Conservation (phyloP, 2,888 invertebrate species). For the Prosopocoilus inquinatus region DNA sequence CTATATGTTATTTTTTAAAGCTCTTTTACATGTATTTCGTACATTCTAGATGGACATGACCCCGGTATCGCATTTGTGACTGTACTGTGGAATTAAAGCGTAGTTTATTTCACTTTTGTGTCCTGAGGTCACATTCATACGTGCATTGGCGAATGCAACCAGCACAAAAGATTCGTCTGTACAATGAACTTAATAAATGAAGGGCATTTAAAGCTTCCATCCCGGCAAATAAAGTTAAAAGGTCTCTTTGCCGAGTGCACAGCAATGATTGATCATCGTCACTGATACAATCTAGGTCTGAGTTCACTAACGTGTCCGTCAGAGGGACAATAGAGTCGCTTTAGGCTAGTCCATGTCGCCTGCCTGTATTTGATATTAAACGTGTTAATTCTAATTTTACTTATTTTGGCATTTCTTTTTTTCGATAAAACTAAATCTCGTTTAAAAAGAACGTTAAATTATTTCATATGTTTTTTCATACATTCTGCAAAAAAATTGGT, state of each 20-base stretch:
- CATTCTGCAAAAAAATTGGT: no score
- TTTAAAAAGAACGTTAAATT: no score
- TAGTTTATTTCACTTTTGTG: not conserved
- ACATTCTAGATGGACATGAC: no score
- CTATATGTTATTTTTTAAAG: no score
- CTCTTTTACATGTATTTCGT: no score
- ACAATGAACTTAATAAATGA: slow-evolving; percentile 4
- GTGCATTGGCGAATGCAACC: not conserved
- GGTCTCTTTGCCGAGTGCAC: slow-evolving; percentile 1
- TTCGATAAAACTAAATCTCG: no score
- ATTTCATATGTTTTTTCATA: no score
- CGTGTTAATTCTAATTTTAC: no score
- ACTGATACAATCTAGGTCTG: slow-evolving; percentile 2
- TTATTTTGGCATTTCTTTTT: no score
- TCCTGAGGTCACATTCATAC: not conserved
- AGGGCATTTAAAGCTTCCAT: slow-evolving; percentile 4
- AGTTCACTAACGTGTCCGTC: slow-evolving; percentile 3
- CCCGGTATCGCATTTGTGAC: no score
- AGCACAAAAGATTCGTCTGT: slow-evolving; percentile 1
- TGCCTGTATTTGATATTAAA: not conserved
- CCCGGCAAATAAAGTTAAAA: slow-evolving; percentile 4
- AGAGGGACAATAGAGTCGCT: slow-evolving; percentile 3
- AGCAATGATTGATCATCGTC: slow-evolving; percentile 4
- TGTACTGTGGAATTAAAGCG: not conserved
- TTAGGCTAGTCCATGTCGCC: not conserved